Evolutionary conservation across 2,888 invertebrate genomes (phyloP), one percentile per base, ranked within the genome.

Genomic region (Polydrusus pterygomalis): DNA sequence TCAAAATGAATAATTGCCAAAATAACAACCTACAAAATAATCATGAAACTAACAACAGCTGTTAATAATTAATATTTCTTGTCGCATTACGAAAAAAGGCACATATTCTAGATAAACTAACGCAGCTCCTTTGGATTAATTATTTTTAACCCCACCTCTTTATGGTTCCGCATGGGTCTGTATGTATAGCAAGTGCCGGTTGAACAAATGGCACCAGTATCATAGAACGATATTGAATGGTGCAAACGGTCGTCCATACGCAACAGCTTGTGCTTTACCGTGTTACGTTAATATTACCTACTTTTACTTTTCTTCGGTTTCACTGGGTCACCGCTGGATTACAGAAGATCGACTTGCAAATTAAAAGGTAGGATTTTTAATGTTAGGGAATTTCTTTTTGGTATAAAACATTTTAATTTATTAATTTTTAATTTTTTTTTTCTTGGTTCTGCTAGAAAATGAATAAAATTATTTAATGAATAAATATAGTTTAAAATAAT

Each of bases 261-360:
- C 17, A 47, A 47, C 3, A 47, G 47, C 17, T 17, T 47, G 47
- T 47, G 34, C 15, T 47, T 45, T 47, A 47, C 8, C 2, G 47
- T 47, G 17, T 8, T 47, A n/a, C 47, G 15, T 17, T 47, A 13
- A n/a, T n/a, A n/a, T n/a, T n/a, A 43, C 3, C 0, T 13, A 47
- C 47, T 47, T 47, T 47, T 47, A 47, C 47, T 47, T 47, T 47
- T 47, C 47, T 47, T 47, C 9, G 7, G 17, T 47, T 47, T 17
- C 17, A 0, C 47, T 15, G 47, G 17, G 47, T 47, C 17, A 17
- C 47, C 17, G 17, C 17, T 47, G 47, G 47, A 47, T 47, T 47
- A 47, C 47, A 15, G 17, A 47, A 17, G 47, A 1, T n/a, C 9
- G 47, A 17, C 47, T 17, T 47, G n/a, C 1, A 47, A n/a, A 47